Evolutionary conservation across 92 coral and sea anemone species (phyloP).

Genomic region (Parazoanthus atlanticus): DNA sequence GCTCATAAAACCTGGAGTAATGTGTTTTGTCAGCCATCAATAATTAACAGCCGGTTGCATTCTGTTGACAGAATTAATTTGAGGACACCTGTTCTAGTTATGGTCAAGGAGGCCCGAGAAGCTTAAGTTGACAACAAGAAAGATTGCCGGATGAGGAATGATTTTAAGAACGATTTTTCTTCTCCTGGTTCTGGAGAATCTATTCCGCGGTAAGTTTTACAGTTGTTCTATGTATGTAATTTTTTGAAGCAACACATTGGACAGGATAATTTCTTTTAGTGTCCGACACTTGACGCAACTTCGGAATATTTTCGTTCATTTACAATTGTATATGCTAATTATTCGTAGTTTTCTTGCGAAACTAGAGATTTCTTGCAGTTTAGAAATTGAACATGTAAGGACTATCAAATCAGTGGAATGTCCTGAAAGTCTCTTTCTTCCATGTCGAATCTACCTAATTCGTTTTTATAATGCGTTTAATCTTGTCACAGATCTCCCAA

Average conservation of each 20-base stretch:
- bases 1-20: neutral
- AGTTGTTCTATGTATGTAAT: neutral
- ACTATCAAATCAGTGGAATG: neutral
- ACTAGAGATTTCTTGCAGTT: neutral
- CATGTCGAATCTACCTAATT: neutral
- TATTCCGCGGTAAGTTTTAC: slow-evolving; percentile 1
- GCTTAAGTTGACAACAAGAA: slow-evolving; percentile 11
- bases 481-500: neutral
- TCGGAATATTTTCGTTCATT: slow-evolving; percentile 15
- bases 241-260: neutral
- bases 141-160: neutral
- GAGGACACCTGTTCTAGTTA: slow-evolving; percentile 28
- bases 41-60: slow-evolving; percentile 9
- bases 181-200: slow-evolving; percentile 1
- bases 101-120: slow-evolving; percentile 1
- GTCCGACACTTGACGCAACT: neutral
- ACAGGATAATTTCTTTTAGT: neutral
- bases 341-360: neutral
- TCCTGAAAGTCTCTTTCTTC: neutral
- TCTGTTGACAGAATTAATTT: slow-evolving; percentile 45
- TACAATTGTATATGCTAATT: slow-evolving; percentile 13
- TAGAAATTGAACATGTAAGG: neutral
- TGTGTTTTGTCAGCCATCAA: slow-evolving; percentile 25
- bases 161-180: neutral
- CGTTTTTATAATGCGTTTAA: neutral